Evolutionary conservation across 2,888 invertebrate genomes (phyloP).

Genomic region (Taenaris catops): DNA sequence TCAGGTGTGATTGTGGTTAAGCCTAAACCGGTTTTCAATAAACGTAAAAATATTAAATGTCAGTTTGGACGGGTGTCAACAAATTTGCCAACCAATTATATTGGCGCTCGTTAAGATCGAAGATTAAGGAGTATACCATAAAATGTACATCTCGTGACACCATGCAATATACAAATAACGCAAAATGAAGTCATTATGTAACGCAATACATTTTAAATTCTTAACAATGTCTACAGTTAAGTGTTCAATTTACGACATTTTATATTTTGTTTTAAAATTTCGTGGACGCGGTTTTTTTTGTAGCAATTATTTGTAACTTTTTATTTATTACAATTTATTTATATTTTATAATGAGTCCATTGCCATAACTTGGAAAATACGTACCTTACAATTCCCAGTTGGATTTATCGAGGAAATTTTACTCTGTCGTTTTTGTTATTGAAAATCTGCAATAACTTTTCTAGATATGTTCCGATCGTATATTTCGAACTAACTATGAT

Average conservation of each 20-base stretch:
- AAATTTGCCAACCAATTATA: slow-evolving; percentile 17
- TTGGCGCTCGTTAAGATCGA: slow-evolving; percentile 12
- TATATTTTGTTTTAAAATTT: slow-evolving; percentile 2
- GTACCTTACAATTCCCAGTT: too few species aligned
- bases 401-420: too few species aligned
- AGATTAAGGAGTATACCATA: slow-evolving; percentile 13
- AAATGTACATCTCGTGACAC: slow-evolving; percentile 9
- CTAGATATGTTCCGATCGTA: too few species aligned
- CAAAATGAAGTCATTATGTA: slow-evolving; percentile 14
- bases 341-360: too few species aligned
- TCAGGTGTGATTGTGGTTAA: background rate
- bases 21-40: slow-evolving; percentile 2
- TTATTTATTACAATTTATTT: too few species aligned
- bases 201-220: slow-evolving; percentile 11
- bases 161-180: slow-evolving; percentile 12
- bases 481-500: too few species aligned
- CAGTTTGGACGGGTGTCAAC: slow-evolving; percentile 6
- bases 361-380: too few species aligned
- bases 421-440: too few species aligned
- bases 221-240: slow-evolving; percentile 6
- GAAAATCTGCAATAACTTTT: too few species aligned
- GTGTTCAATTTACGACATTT: slow-evolving; percentile 5
- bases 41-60: slow-evolving; percentile 7
- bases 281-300: too few species aligned
- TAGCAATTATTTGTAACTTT: too few species aligned